Evolutionary conservation across 2,888 invertebrate species (phyloP), one percentile per base, ranked within the genome.

Genomic region (Odontocolon sp.): DNA sequence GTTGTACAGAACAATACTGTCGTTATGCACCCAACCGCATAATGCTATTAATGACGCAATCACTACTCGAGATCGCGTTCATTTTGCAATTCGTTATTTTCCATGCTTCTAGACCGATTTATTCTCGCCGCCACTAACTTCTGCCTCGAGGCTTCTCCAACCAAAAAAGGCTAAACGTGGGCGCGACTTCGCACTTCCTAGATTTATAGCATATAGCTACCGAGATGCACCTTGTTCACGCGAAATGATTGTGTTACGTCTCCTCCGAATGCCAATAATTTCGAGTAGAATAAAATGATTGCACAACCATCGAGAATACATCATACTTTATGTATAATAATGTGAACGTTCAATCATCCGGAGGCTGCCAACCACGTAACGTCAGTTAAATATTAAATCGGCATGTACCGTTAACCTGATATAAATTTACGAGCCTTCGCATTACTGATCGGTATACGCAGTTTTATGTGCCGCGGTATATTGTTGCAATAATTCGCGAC

Each of bases 1-100:
- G 63, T 11, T 56, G 63, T 36, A 9, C 47, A 45, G 45, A 68
- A 57, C 45, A 72, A 57, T 57, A 66, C 57, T 57, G 64, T 47
- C 40, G 66, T 66, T 57, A 47, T 69, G 79, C 76, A 50, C 23
- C 67, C 69, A 50, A 63, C 64, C 52, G 73, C 77, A 11, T 47
- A 38, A 45, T 56, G 45, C 59, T 5, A 42, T 47, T 40, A 47
- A 67, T 80, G 72, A 79, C 80, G 68, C 75, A 83, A 83, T 83
- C 76, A 80, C 78, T 28, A 18, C 21, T 72, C 71, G 78, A 57
- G 80, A 81, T 45, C 81, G 82, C 33, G 74, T 56, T n/a, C 74
- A 54, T 28, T 66, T 79, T 79, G 72, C 59, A 42, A 61, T 54
- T 64, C 52, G 23, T 45, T 80, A 76, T 57, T 72, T 64, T 75